A percentile compares a stretch with the other conserved stretches of the same genome.
Conservation (phyloP, 2,888 invertebrate genomes). For the Cephus pygmeus region DNA sequence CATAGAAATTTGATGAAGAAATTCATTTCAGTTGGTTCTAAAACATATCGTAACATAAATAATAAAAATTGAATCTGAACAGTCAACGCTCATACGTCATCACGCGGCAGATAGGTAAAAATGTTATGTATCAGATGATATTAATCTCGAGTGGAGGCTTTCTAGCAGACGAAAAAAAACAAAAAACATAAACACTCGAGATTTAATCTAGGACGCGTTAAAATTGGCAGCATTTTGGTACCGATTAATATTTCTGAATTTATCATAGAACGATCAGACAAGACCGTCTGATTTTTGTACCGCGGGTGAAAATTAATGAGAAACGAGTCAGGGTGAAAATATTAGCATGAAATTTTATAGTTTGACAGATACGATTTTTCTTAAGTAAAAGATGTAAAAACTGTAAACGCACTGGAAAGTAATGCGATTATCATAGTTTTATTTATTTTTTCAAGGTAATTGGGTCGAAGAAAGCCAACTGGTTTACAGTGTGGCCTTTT, state of each 20-base stretch:
- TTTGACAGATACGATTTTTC: neutral
- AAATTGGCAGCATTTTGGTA: neutral
- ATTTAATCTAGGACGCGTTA: neutral
- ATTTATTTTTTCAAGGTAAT: neutral
- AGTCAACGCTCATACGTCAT: neutral
- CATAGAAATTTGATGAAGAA: neutral
- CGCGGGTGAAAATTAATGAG: neutral
- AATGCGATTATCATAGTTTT: neutral
- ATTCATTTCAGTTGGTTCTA: neutral
- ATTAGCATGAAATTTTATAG: neutral
- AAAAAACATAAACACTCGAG: neutral
- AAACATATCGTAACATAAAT: neutral
- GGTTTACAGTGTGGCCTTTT: neutral
- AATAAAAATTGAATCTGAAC: neutral
- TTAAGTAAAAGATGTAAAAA: neutral
- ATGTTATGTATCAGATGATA: neutral
- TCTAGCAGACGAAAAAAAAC: neutral
- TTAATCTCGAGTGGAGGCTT: neutral
- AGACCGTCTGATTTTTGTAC: neutral
- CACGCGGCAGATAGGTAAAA: neutral
- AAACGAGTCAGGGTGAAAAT: neutral
- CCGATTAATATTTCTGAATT: neutral
- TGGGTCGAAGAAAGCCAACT: neutral
- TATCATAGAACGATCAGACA: neutral
- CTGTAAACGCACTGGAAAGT: neutral